Evolutionary conservation across 2,113 vertebrate species (phyloP).

Genomic region (Mohoua ochrocephala): DNA sequence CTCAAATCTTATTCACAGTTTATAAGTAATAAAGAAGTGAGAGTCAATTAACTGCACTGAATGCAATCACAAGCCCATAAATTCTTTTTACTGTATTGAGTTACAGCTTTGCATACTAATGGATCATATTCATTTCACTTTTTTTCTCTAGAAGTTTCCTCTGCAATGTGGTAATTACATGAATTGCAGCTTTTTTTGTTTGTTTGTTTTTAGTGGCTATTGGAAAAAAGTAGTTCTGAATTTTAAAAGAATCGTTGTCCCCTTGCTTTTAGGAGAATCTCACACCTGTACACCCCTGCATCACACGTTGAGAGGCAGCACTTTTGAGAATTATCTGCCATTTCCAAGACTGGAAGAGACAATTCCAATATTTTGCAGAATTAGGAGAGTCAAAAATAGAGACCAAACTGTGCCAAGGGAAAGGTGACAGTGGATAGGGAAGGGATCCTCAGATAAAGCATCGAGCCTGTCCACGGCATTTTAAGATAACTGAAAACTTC

Average conservation of each 20-base stretch:
- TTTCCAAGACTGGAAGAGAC: background rate
- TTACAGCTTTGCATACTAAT: background rate
- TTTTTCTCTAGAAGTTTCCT: background rate
- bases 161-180: background rate
- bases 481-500: background rate
- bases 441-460: background rate
- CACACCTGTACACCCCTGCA: too few relatives aligned
- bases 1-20: background rate
- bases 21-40: background rate
- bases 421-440: background rate
- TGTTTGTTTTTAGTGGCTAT: background rate
- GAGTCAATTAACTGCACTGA: background rate
- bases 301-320: background rate
- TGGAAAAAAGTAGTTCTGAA: background rate
- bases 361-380: background rate
- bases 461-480: background rate
- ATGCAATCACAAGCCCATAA: background rate
- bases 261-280: background rate
- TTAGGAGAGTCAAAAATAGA: background rate
- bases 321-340: background rate
- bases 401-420: background rate
- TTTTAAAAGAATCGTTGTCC: background rate
- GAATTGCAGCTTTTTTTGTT: background rate
- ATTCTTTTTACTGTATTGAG: conserved; percentile 7
- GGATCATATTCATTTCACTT: background rate